phyloP scores from a whole-genome alignment of 2,113 vertebrate genomes.

The Fulica atra region DNA sequence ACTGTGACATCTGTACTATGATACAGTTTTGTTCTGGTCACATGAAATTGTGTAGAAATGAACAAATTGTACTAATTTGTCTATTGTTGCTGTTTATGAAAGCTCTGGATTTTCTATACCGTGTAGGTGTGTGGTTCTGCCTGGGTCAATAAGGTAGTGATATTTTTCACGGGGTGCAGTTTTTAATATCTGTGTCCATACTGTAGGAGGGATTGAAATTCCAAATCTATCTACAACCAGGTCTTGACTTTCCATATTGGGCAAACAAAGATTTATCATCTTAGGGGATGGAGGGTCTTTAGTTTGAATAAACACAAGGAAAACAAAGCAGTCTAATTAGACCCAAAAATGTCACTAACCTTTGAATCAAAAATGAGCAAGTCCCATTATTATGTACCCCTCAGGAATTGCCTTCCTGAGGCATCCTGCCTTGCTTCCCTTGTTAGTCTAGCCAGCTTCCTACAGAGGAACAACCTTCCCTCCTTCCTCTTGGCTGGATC shows the following conservation, averaged over 20 bases:
- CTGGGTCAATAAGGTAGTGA: not conserved
- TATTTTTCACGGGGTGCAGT: not conserved
- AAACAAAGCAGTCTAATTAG: not conserved
- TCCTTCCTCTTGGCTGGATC: constrained; percentile 1
- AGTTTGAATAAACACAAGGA: not conserved
- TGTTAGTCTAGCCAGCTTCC: not conserved
- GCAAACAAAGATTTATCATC: rapidly evolving
- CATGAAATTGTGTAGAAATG: not conserved
- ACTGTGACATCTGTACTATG: not conserved
- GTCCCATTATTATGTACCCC: not conserved
- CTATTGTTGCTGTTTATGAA: not conserved
- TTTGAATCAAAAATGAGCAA: not conserved
- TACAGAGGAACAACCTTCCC: not conserved
- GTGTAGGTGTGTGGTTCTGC: not conserved
- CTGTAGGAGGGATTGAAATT: not conserved
- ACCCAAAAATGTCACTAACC: not conserved
- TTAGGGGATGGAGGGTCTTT: too few relatives aligned
- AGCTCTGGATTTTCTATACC: not conserved
- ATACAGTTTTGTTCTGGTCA: not conserved
- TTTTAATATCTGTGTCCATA: not conserved
- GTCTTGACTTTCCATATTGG: not conserved
- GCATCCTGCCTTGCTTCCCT: not conserved
- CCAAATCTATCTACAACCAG: not conserved
- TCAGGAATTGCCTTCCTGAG: not conserved
- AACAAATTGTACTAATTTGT: not conserved